A percentile compares a stretch with the other conserved stretches of the same genome.
Evolutionary conservation across 2,797 vertebrate species (phyloP).

Genomic region (Lithobates pipiens): DNA sequence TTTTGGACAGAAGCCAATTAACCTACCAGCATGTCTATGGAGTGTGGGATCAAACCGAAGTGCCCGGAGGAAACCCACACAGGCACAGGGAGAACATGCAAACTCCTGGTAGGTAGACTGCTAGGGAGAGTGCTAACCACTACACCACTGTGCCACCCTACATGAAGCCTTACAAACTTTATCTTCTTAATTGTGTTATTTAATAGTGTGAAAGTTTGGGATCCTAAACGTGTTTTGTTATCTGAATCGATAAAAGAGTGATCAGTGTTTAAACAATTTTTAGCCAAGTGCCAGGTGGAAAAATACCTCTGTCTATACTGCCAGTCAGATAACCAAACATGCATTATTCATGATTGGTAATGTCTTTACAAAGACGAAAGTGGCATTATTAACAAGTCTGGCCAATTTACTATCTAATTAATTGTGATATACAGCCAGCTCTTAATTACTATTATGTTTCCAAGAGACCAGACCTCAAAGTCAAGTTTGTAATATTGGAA

Average conservation of each 20-base stretch:
- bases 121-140: too few species aligned
- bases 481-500: not conserved
- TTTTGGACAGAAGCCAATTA: too few species aligned
- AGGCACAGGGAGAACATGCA: too few species aligned
- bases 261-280: not conserved
- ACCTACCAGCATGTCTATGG: too few species aligned
- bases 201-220: too few species aligned
- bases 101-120: too few species aligned
- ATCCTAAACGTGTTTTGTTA: not conserved
- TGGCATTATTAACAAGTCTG: not conserved
- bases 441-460: not conserved
- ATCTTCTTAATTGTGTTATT: too few species aligned
- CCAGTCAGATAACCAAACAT: constrained; percentile 20
- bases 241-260: not conserved
- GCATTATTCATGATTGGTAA: constrained; percentile 9
- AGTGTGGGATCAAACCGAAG: too few species aligned
- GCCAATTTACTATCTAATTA: not conserved
- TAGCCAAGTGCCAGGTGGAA: not conserved
- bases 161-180: too few species aligned
- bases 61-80: too few species aligned
- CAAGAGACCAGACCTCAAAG: not conserved
- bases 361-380: constrained; percentile 20
- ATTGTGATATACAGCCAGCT: not conserved
- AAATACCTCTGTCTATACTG: constrained; percentile 39
- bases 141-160: too few species aligned